A percentile compares a stretch with the other conserved stretches of the same genome.
phyloP scores from a whole-genome alignment of 1,140 invertebrate genomes.

The Tenebrio molitor region DNA sequence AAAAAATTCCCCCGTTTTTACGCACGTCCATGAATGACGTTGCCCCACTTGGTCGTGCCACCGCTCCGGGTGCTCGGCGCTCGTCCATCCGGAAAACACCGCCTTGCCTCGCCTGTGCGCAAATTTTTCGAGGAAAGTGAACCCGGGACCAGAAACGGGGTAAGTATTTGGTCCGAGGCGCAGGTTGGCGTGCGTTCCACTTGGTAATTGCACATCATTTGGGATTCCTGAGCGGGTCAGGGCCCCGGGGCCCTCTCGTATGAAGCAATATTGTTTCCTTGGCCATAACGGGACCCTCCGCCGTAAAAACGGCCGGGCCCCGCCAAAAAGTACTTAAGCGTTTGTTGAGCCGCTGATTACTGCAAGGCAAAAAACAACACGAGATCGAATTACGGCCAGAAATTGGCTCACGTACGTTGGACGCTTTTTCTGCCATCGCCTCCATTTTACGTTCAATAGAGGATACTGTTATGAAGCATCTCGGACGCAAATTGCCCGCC shows the following conservation, averaged over 20 bases:
- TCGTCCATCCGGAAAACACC: too few relatives aligned
- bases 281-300: slow-evolving; percentile 41
- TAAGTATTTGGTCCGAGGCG: slow-evolving; percentile 17
- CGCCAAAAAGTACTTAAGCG: slow-evolving; percentile 48
- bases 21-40: too few relatives aligned
- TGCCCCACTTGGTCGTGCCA: neutral
- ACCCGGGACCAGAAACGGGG: neutral
- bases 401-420: slow-evolving; percentile 47
- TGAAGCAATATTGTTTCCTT: slow-evolving; percentile 51
- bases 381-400: slow-evolving; percentile 43
- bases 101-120: too few relatives aligned
- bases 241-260: slow-evolving; percentile 35
- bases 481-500: slow-evolving; percentile 1
- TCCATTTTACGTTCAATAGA: slow-evolving; percentile 43
- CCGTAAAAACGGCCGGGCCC: slow-evolving; percentile 43
- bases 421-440: slow-evolving; percentile 36
- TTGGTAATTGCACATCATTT: slow-evolving; percentile 46
- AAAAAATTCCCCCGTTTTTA: neutral
- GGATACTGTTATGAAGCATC: slow-evolving; percentile 45
- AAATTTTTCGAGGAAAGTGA: slow-evolving; percentile 1
- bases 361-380: slow-evolving; percentile 45
- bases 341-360: slow-evolving; percentile 48
- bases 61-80: neutral
- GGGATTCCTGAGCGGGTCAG: slow-evolving; percentile 48
- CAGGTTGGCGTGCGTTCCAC: slow-evolving; percentile 10